A percentile compares a stretch with the other conserved stretches of the same genome.
Conservation (phyloP, 2,113 vertebrate genomes). For the Caloenas nicobarica region DNA sequence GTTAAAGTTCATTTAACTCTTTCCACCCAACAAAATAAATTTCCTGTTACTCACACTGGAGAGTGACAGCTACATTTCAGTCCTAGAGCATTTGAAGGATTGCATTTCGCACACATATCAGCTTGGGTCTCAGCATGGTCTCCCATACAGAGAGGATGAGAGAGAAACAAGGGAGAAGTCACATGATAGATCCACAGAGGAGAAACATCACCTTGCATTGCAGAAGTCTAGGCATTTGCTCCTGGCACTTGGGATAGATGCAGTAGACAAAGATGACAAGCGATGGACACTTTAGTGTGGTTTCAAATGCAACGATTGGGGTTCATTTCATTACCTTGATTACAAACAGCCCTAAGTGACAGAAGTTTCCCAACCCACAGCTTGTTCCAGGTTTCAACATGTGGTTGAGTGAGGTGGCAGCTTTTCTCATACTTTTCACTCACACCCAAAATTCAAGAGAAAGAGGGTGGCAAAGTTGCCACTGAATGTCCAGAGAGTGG, state of each 20-base stretch:
- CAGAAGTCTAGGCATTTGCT: neutral
- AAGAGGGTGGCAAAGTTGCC: neutral
- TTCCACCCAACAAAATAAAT: conserved; percentile 83
- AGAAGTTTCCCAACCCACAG: neutral
- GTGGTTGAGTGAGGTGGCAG: neutral
- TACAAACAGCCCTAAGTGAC: neutral
- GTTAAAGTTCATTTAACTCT: conserved; percentile 94
- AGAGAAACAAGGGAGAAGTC: neutral
- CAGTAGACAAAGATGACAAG: rapidly evolving
- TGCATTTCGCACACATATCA: neutral
- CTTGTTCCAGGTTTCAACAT: rapidly evolving
- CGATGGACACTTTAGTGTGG: rapidly evolving
- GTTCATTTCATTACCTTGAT: neutral
- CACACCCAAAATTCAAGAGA: neutral
- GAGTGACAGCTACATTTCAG: conserved; percentile 61
- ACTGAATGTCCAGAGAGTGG: rapidly evolving
- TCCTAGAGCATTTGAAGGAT: neutral
- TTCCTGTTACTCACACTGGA: conserved; percentile 38
- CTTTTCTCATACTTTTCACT: neutral
- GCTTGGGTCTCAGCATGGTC: neutral
- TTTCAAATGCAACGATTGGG: rapidly evolving
- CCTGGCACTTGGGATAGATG: neutral
- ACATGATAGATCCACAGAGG: neutral
- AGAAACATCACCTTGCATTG: neutral
- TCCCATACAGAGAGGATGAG: neutral